Evolutionary conservation across 2,888 invertebrate species (phyloP).

Genomic region (Cephus nigrinus): DNA sequence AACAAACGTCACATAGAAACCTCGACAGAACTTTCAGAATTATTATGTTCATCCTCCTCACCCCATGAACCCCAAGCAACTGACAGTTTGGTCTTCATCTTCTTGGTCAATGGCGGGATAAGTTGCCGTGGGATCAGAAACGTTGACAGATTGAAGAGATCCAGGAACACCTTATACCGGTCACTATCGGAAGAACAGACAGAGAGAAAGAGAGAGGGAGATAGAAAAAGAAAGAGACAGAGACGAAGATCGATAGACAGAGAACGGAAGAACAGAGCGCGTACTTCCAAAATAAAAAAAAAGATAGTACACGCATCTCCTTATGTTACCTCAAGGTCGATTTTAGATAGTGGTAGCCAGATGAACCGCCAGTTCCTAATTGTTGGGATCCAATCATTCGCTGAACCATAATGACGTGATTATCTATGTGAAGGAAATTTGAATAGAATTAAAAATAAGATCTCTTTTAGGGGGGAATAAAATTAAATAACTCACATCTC

Average conservation of each 20-base stretch:
- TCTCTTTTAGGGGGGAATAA: neutral
- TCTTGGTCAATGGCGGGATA: conserved; percentile 87
- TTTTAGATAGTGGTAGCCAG: conserved; percentile 96
- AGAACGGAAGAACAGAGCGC: neutral
- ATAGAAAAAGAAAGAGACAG: too few species aligned
- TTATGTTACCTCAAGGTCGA: conserved; percentile 88
- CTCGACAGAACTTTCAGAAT: conserved; percentile 50
- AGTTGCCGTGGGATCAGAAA: conserved; percentile 92
- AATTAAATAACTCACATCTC: conserved; percentile 82
- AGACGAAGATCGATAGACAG: neutral
- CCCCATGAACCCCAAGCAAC: conserved; percentile 72
- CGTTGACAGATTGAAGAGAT: conserved; percentile 96
- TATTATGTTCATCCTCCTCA: conserved; percentile 43
- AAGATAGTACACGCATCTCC: neutral
- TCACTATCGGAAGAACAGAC: conserved; percentile 74
- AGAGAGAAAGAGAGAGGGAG: too few species aligned
- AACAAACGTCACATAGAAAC: conserved; percentile 37
- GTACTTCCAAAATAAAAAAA: neutral
- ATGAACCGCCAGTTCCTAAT: conserved; percentile 96
- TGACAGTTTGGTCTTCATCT: conserved; percentile 83
- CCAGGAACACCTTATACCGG: conserved; percentile 98
- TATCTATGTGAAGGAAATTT: conserved; percentile 74
- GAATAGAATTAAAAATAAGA: neutral
- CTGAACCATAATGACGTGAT: conserved; percentile 98
- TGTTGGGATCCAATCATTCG: conserved; percentile 98